These are phyloP conservation scores for Philaenus spumarius DNA, from an alignment of 1,140 invertebrate species.

Conservation along the genomic window DNA sequence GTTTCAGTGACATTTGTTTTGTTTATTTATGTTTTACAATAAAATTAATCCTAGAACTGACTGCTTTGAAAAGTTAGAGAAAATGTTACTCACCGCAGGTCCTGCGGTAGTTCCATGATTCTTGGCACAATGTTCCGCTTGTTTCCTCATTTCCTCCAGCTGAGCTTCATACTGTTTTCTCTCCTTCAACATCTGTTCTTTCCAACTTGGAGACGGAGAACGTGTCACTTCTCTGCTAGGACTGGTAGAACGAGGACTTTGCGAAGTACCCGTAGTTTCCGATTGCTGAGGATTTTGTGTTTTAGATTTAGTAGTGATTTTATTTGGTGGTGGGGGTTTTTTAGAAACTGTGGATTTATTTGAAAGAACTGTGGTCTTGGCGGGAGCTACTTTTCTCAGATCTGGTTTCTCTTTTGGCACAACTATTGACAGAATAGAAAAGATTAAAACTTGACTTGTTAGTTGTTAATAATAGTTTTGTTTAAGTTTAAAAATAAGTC, in stretches of 20 bases:
- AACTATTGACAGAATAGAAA: neutral
- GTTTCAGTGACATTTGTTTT: too few species aligned
- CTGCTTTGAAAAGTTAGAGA: too few species aligned
- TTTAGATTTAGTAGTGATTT: neutral
- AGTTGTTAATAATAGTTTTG: too few species aligned
- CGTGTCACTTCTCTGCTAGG: neutral
- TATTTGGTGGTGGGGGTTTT: neutral
- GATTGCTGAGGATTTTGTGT: neutral
- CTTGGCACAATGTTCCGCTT: constrained; percentile 1
- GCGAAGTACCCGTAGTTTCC: neutral
- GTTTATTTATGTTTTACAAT: too few species aligned
- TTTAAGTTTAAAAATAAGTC: too few species aligned
- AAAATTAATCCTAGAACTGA: too few species aligned
- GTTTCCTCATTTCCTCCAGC: neutral
- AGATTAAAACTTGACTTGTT: too few species aligned
- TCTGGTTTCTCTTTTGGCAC: neutral
- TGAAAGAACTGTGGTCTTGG: neutral
- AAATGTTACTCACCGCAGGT: too few species aligned
- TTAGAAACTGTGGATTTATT: neutral
- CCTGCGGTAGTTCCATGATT: neutral
- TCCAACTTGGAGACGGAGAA: neutral
- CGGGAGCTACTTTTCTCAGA: neutral
- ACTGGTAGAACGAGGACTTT: neutral
- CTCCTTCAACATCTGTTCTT: neutral
- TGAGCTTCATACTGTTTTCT: neutral